phyloP scores from a whole-genome alignment of 2,888 invertebrate genomes.

The Drosophila borealis region DNA sequence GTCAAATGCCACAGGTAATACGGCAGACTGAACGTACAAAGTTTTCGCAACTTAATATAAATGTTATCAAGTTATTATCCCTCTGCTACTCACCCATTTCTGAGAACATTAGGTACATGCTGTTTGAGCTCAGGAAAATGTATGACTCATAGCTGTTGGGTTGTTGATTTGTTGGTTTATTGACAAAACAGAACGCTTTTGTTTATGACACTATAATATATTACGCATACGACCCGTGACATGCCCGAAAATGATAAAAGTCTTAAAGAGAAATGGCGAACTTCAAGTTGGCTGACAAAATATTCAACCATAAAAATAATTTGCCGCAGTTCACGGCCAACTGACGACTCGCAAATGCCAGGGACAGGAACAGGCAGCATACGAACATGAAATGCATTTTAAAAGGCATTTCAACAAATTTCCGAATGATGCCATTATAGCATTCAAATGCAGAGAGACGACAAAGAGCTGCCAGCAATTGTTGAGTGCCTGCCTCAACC shows the following conservation, averaged over 20 bases:
- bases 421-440: slow-evolving; percentile 3
- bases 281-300: slow-evolving; percentile 6
- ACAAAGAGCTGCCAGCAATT: slow-evolving; percentile 12
- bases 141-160: slow-evolving; percentile 25
- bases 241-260: slow-evolving; percentile 13
- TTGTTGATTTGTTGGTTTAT: slow-evolving; percentile 31
- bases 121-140: neutral
- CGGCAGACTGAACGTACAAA: neutral
- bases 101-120: slow-evolving; percentile 4
- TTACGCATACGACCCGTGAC: slow-evolving; percentile 35
- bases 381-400: slow-evolving; percentile 14
- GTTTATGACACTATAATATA: slow-evolving; percentile 24
- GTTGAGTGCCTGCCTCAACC: slow-evolving; percentile 1
- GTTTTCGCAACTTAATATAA: neutral
- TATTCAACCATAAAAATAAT: slow-evolving; percentile 1
- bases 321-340: slow-evolving; percentile 16
- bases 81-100: neutral
- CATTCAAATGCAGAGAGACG: slow-evolving; percentile 15
- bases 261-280: slow-evolving; percentile 13
- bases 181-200: slow-evolving; percentile 36
- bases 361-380: neutral
- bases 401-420: slow-evolving; percentile 13
- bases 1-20: neutral
- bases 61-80: neutral
- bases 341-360: slow-evolving; percentile 3